Conservation (phyloP, 2,888 invertebrate genomes). For the Agrochola litura region DNA sequence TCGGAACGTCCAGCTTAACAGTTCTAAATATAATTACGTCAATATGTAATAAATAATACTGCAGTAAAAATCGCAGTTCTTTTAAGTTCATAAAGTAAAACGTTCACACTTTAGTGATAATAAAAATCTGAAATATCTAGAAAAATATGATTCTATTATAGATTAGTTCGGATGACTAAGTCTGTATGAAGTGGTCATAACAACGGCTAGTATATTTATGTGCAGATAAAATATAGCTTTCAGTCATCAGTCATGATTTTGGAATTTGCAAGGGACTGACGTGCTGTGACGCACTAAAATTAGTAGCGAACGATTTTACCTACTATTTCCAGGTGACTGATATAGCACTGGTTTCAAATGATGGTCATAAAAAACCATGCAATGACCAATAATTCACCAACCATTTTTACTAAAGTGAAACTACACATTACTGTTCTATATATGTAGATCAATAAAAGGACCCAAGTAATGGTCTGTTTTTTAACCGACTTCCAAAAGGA, state of each 20-base stretch:
- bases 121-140: neutral
- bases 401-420: neutral
- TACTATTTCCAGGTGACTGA: neutral
- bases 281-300: conserved; percentile 14
- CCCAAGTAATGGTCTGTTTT: neutral
- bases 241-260: conserved; percentile 22
- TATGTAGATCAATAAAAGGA: neutral
- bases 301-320: neutral
- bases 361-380: neutral
- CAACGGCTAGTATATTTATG: conserved; percentile 8
- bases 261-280: conserved; percentile 27
- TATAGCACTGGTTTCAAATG: neutral
- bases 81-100: neutral
- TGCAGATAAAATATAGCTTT: conserved; percentile 13
- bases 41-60: neutral
- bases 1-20: neutral
- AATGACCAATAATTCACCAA: neutral
- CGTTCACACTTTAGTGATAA: neutral
- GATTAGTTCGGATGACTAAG: neutral
- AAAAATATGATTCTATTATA: neutral
- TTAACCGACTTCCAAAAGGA: too few relatives aligned
- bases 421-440: neutral
- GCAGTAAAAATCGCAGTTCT: neutral
- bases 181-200: conserved; percentile 5
- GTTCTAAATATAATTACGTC: neutral